These are phyloP conservation scores for Leptinotarsa peninsularis DNA, from an alignment of 2,888 invertebrate species.

Conservation along the genomic window DNA sequence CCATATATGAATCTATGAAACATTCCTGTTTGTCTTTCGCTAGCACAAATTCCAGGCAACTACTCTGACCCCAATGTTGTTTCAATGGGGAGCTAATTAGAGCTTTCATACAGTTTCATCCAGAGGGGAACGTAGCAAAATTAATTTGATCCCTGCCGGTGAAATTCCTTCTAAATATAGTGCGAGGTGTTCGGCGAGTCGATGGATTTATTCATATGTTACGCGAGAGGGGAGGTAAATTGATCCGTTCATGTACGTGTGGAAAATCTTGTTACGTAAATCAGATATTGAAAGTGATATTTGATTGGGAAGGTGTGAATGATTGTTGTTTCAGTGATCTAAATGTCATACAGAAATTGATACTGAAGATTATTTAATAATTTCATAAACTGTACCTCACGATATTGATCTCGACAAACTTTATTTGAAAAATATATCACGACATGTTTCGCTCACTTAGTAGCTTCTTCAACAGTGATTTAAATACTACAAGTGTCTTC, in stretches of 20 bases:
- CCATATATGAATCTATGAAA: neutral
- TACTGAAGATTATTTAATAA: neutral
- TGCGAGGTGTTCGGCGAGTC: neutral
- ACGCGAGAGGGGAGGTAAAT: neutral
- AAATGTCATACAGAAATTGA: neutral
- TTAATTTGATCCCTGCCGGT: conserved; percentile 13
- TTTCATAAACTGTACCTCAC: too few species aligned
- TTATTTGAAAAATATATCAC: too few species aligned
- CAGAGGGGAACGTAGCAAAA: conserved; percentile 4
- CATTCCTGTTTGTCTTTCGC: conserved; percentile 5
- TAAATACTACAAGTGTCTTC: too few species aligned
- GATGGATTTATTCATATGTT: conserved; percentile 1
- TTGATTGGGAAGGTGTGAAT: neutral
- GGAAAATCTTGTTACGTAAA: neutral
- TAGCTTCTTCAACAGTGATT: too few species aligned
- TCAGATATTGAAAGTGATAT: neutral
- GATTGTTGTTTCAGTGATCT: neutral
- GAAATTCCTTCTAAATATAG: conserved; percentile 18
- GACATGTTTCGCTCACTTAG: too few species aligned
- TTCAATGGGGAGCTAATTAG: conserved; percentile 18
- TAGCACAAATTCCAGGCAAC: conserved; percentile 5
- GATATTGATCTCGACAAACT: too few species aligned
- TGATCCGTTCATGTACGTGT: neutral
- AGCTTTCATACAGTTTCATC: conserved; percentile 8
- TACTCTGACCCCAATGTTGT: conserved; percentile 9